Evolutionary conservation across 2,888 invertebrate species (phyloP).

Genomic region (Bombyx huttoni): DNA sequence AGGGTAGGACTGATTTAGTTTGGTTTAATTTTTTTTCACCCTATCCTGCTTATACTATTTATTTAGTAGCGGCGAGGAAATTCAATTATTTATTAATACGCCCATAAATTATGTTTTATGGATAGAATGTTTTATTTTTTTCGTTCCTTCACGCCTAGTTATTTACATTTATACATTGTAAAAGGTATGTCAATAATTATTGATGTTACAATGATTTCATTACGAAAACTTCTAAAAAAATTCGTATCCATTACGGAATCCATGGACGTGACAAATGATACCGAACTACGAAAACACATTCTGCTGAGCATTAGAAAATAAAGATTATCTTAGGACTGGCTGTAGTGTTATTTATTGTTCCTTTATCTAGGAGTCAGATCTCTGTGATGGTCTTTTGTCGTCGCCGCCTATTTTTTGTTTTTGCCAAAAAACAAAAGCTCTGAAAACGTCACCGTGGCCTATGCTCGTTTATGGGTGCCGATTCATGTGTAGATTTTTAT

Average conservation of each 20-base stretch:
- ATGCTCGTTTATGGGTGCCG: conserved; percentile 42
- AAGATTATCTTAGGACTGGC: conserved; percentile 11
- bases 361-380: conserved; percentile 46
- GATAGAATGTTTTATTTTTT: no score
- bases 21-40: conserved; percentile 25
- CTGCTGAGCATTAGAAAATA: background rate
- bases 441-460: conserved; percentile 34
- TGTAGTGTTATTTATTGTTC: conserved; percentile 61
- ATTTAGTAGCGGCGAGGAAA: background rate
- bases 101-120: no score
- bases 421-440: conserved; percentile 46
- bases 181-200: no score
- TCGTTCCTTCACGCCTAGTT: no score
- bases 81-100: background rate
- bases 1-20: conserved; percentile 26
- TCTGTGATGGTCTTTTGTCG: conserved; percentile 52
- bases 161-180: no score
- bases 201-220: background rate
- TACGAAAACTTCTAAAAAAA: background rate
- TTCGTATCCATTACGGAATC: background rate
- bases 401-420: conserved; percentile 45
- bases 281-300: conserved; percentile 12
- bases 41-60: conserved; percentile 3
- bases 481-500: conserved; percentile 56
- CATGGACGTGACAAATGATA: background rate